Evolutionary conservation across 23 tunicate species (phyloP).

Genomic region (Ascidia mentula): DNA sequence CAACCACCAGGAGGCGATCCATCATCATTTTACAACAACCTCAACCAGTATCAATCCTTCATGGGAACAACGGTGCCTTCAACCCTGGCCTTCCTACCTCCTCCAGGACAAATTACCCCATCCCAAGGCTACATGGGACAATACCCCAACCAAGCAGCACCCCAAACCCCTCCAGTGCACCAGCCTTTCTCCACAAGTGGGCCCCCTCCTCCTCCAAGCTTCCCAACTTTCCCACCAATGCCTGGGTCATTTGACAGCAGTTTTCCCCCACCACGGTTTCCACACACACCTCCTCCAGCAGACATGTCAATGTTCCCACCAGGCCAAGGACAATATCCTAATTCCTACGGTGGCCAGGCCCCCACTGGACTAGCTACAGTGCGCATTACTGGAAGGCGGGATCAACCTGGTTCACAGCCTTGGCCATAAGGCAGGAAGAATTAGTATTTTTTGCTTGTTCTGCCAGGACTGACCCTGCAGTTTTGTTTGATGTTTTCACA

Average conservation of each 20-base stretch:
- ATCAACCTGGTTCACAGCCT: background rate
- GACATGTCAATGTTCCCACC: conserved; percentile 8
- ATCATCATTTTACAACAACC: conserved; percentile 20
- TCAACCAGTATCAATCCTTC: conserved; percentile 70
- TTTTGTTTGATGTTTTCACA: too few species aligned
- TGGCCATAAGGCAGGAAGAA: conserved; percentile 8
- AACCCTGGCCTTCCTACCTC: conserved; percentile 27
- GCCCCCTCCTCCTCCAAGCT: conserved; percentile 6
- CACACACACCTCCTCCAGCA: conserved; percentile 19
- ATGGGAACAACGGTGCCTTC: conserved; percentile 40
- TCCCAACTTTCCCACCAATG: conserved; percentile 10
- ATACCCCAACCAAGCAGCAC: background rate
- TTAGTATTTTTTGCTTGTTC: too few species aligned
- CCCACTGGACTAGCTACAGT: conserved; percentile 14
- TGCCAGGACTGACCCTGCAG: too few species aligned
- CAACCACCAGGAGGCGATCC: background rate
- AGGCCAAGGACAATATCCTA: background rate
- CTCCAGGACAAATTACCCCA: background rate
- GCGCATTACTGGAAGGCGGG: conserved; percentile 9
- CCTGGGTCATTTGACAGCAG: conserved; percentile 17
- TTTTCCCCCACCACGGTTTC: conserved; percentile 20
- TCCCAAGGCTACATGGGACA: conserved; percentile 8
- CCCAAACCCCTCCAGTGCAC: conserved; percentile 17
- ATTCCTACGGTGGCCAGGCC: background rate
- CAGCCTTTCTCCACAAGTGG: background rate